These are phyloP conservation scores for Disparrhopalites patrizii DNA, from an alignment of 2,888 invertebrate genomes.

Conservation along the genomic window DNA sequence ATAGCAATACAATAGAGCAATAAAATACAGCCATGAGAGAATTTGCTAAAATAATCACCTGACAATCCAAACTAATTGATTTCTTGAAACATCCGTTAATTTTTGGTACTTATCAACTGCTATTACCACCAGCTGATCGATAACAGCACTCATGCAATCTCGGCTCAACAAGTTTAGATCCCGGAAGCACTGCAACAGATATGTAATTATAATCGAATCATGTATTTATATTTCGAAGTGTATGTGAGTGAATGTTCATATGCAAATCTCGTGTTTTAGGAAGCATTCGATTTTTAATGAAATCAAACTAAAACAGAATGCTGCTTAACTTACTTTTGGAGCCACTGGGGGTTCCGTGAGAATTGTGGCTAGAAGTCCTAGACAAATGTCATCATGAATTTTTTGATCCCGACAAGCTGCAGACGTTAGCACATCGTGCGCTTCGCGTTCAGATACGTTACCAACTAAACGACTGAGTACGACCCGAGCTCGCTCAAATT, in stretches of 20 bases:
- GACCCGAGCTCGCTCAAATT: constrained; percentile 79
- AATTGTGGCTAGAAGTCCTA: constrained; percentile 84
- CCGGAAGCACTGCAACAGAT: constrained; percentile 65
- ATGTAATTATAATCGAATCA: too few relatives aligned
- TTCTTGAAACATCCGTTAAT: constrained; percentile 74
- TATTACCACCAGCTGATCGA: constrained; percentile 75
- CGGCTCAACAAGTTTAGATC: constrained; percentile 85
- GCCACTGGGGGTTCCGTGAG: constrained; percentile 79
- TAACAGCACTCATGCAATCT: constrained; percentile 79
- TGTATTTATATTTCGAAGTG: too few relatives aligned
- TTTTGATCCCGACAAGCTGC: constrained; percentile 75
- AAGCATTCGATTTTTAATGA: too few relatives aligned
- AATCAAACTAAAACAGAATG: too few relatives aligned
- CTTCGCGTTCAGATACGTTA: constrained; percentile 87
- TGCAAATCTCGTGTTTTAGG: too few relatives aligned
- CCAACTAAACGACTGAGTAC: constrained; percentile 70
- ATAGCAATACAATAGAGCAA: neutral
- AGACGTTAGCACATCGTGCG: constrained; percentile 85
- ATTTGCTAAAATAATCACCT: constrained; percentile 53
- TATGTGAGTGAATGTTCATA: too few relatives aligned
- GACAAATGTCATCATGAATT: constrained; percentile 87
- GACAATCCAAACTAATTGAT: constrained; percentile 83
- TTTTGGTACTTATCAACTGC: constrained; percentile 84
- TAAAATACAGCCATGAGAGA: constrained; percentile 51
- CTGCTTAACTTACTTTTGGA: constrained; percentile 58